These are phyloP conservation scores for Littorina saxatilis DNA, from an alignment of 1,140 invertebrate species.

Conservation along the genomic window DNA sequence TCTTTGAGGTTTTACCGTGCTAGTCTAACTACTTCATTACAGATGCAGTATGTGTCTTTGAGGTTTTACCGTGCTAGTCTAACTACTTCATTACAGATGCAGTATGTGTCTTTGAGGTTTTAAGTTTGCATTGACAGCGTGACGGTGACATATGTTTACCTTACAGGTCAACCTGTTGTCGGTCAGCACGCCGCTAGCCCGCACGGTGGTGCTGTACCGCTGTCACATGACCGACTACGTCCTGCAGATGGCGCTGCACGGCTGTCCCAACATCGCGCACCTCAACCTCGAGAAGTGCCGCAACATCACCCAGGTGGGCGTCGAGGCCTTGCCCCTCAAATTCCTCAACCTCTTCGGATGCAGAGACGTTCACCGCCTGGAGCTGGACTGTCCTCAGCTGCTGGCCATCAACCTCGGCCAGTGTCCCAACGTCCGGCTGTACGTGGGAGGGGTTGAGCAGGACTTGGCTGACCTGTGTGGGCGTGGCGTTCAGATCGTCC, in stretches of 20 bases:
- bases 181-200: conserved; percentile 63
- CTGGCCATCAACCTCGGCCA: conserved; percentile 68
- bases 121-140: too few species aligned
- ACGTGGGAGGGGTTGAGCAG: conserved; percentile 59
- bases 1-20: too few species aligned
- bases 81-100: too few species aligned
- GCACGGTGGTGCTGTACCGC: conserved; percentile 69
- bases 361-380: conserved; percentile 55
- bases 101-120: too few species aligned
- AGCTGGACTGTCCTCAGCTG: conserved; percentile 65
- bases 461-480: conserved; percentile 45
- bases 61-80: too few species aligned
- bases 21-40: too few species aligned
- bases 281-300: conserved; percentile 68
- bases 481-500: conserved; percentile 51
- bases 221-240: conserved; percentile 69
- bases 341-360: conserved; percentile 70
- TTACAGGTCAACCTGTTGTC: conserved; percentile 61
- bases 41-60: too few species aligned
- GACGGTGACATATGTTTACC: not conserved
- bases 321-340: conserved; percentile 59
- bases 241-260: conserved; percentile 67
- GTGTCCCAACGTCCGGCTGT: conserved; percentile 63
- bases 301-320: conserved; percentile 57
- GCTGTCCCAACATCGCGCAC: conserved; percentile 67